Conservation (phyloP, 92 coral and sea anemone genomes). For the Muricea muricata region DNA sequence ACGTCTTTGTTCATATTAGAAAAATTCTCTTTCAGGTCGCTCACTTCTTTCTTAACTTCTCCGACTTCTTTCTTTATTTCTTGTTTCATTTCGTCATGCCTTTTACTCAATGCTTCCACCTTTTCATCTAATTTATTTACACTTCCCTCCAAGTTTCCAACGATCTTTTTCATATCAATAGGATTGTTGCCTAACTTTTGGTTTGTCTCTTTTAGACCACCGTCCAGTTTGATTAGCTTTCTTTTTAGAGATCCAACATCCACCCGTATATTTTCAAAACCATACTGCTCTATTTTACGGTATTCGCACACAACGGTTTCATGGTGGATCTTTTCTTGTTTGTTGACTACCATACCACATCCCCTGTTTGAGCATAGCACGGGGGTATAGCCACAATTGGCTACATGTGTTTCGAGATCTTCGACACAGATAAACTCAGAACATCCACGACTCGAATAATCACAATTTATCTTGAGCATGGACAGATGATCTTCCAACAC, state of each 20-base stretch:
- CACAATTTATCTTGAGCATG: constrained; percentile 57
- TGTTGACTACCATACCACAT: constrained; percentile 29
- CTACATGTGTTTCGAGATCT: constrained; percentile 30
- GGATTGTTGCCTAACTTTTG: neutral
- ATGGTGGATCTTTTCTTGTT: neutral
- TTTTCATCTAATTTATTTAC: neutral
- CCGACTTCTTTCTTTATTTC: neutral
- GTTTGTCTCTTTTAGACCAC: neutral
- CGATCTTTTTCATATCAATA: neutral
- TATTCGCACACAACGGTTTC: neutral
- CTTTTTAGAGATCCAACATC: neutral
- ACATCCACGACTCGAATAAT: constrained; percentile 58
- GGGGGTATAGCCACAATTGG: constrained; percentile 48
- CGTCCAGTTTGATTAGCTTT: neutral
- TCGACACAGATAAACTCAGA: constrained; percentile 33
- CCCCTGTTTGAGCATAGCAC: constrained; percentile 52
- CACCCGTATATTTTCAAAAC: neutral
- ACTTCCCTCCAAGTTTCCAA: too few relatives aligned
- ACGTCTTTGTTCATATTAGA: neutral
- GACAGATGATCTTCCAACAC: constrained; percentile 52
- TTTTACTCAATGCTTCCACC: neutral
- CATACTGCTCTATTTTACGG: neutral
- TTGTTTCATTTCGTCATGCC: neutral
- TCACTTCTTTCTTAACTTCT: neutral
- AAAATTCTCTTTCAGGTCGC: neutral